These are phyloP conservation scores for Dendropsophus ebraccatus DNA, from an alignment of 2,113 vertebrate species.

Conservation along the genomic window DNA sequence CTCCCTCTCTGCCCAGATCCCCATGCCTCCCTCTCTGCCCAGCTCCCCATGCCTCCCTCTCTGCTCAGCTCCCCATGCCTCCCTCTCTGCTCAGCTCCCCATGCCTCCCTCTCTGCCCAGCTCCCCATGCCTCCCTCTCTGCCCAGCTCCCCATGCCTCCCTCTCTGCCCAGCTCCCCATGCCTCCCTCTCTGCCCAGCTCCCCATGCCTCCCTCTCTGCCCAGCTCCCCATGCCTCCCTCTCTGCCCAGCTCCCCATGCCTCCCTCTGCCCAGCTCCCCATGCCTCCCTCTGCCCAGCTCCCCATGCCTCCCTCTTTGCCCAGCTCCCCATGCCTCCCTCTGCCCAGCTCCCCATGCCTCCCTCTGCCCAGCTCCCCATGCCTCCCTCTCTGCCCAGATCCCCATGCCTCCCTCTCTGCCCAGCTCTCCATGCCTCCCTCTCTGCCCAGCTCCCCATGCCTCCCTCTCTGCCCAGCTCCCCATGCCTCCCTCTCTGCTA, in stretches of 20 bases:
- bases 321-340: no score
- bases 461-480: neutral
- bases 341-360: neutral
- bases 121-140: slow-evolving; percentile 8
- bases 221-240: slow-evolving; percentile 23
- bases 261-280: no score
- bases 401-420: no score
- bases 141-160: no score
- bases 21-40: no score
- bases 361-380: neutral
- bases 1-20: neutral
- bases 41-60: slow-evolving; percentile 18
- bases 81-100: no score
- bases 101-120: neutral
- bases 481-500: neutral
- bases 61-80: no score
- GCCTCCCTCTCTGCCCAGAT: no score
- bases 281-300: neutral
- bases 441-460: no score
- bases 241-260: no score
- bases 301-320: neutral
- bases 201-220: neutral
- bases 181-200: neutral
- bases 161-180: no score
- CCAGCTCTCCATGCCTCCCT: no score